Evolutionary conservation across 1,140 invertebrate species (phyloP).

Genomic region (Drosophila persimilis): DNA sequence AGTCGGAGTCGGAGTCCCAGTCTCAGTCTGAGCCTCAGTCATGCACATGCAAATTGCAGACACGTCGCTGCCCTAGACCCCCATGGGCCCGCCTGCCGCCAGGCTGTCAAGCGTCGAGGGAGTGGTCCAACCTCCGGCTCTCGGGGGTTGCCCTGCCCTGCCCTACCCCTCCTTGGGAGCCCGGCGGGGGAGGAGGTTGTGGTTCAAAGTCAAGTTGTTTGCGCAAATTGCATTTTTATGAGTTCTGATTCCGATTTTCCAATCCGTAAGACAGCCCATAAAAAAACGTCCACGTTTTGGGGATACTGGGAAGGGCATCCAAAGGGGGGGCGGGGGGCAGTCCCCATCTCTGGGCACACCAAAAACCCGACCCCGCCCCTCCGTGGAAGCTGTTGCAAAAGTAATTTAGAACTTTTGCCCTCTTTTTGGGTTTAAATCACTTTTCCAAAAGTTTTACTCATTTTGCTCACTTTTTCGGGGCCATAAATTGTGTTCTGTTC

Average conservation of each 20-base stretch:
- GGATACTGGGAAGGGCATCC: neutral
- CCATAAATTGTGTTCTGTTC: slow-evolving; percentile 45
- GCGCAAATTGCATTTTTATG: slow-evolving; percentile 78
- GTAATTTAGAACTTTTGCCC: slow-evolving; percentile 64
- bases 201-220: slow-evolving; percentile 65
- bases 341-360: too few species aligned
- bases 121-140: neutral
- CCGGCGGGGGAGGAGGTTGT: neutral
- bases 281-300: slow-evolving; percentile 17
- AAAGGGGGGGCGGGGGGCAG: neutral
- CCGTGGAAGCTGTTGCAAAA: slow-evolving; percentile 46
- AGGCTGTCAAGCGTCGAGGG: too few species aligned
- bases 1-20: slow-evolving; percentile 14
- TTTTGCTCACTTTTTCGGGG: slow-evolving; percentile 43
- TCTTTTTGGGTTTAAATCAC: slow-evolving; percentile 53
- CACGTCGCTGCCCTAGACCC: slow-evolving; percentile 65
- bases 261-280: slow-evolving; percentile 47
- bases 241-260: slow-evolving; percentile 75
- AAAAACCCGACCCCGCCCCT: too few species aligned
- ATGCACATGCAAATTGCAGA: slow-evolving; percentile 79
- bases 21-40: slow-evolving; percentile 51
- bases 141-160: slow-evolving; percentile 13
- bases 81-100: neutral
- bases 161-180: too few species aligned
- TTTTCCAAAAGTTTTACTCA: slow-evolving; percentile 48